A percentile compares a stretch with the other conserved stretches of the same genome.
Evolutionary conservation across 2,113 vertebrate genomes (phyloP).

Genomic region (Coryphaenoides rupestris): DNA sequence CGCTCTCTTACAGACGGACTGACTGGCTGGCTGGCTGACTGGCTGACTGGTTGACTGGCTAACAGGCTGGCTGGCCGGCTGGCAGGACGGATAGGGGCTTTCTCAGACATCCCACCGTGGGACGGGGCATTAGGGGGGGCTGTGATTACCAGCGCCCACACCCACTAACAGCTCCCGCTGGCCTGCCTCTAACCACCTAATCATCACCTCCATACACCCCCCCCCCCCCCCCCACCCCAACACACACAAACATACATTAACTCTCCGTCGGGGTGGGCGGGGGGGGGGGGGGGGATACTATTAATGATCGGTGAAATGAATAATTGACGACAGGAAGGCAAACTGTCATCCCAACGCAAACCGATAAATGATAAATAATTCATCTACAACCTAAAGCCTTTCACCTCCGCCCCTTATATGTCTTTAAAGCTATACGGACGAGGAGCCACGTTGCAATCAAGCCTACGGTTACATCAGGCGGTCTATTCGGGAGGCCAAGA

Average conservation of each 20-base stretch:
- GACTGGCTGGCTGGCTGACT: conserved; percentile 21
- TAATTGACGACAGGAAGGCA: too few relatives aligned
- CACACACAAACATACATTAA: conserved; percentile 6
- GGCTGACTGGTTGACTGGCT: conserved; percentile 49
- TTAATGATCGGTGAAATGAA: too few relatives aligned
- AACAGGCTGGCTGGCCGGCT: conserved; percentile 44
- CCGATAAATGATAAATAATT: too few relatives aligned
- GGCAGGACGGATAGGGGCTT: conserved; percentile 21
- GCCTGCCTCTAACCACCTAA: conserved; percentile 13
- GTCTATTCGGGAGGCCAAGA: too few relatives aligned
- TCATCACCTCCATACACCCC: not conserved
- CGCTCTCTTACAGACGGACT: conserved; percentile 60
- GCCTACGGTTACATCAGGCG: too few relatives aligned
- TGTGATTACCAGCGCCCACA: conserved; percentile 54
- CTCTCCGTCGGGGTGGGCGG: too few relatives aligned
- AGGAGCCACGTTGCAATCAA: too few relatives aligned
- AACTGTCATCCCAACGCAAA: too few relatives aligned
- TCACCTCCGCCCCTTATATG: too few relatives aligned
- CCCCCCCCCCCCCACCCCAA: not conserved
- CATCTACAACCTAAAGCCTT: too few relatives aligned
- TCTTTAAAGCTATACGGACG: too few relatives aligned
- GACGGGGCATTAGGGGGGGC: conserved; percentile 48
- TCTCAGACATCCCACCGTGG: conserved; percentile 36
- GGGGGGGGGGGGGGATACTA: too few relatives aligned
- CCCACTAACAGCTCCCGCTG: conserved; percentile 29